A percentile compares a stretch with the other conserved stretches of the same genome.
Evolutionary conservation across 2,113 vertebrate species (phyloP).

Genomic region (Acrocephalus arundinaceus): DNA sequence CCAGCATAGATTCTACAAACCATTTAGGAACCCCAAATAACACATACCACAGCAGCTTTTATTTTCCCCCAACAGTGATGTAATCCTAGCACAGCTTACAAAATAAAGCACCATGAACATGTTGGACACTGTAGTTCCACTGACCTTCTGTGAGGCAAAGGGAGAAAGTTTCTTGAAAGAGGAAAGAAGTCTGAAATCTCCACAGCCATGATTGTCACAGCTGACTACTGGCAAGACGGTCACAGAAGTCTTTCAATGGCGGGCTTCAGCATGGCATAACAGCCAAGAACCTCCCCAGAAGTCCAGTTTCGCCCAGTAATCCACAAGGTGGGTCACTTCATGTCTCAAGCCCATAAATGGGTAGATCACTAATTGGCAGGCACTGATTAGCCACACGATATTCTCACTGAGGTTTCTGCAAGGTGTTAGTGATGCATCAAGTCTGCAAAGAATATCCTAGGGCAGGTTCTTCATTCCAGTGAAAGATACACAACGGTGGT

Average conservation of each 20-base stretch:
- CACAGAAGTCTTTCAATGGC: slow-evolving; percentile 15
- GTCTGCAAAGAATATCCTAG: slow-evolving; percentile 76
- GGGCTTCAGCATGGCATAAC: slow-evolving; percentile 37
- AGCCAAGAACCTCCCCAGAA: slow-evolving; percentile 30
- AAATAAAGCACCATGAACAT: background rate
- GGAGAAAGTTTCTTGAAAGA: slow-evolving; percentile 45
- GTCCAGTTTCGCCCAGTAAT: slow-evolving; percentile 63
- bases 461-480: slow-evolving; percentile 73
- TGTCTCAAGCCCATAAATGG: background rate
- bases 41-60: background rate
- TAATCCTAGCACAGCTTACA: background rate
- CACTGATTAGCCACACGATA: background rate
- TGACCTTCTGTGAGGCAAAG: slow-evolving; percentile 61
- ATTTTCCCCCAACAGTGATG: background rate
- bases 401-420: slow-evolving; percentile 30
- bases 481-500: slow-evolving; percentile 61
- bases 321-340: slow-evolving; percentile 16
- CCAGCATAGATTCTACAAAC: background rate
- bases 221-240: slow-evolving; percentile 55
- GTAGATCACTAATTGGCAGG: background rate
- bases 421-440: slow-evolving; percentile 56
- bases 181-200: slow-evolving; percentile 49
- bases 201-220: slow-evolving; percentile 68
- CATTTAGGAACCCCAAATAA: background rate
- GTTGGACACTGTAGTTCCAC: background rate